A percentile compares a stretch with the other conserved stretches of the same genome.
Conservation (phyloP, 2,113 vertebrate genomes). For the Peromyscus maniculatus region DNA sequence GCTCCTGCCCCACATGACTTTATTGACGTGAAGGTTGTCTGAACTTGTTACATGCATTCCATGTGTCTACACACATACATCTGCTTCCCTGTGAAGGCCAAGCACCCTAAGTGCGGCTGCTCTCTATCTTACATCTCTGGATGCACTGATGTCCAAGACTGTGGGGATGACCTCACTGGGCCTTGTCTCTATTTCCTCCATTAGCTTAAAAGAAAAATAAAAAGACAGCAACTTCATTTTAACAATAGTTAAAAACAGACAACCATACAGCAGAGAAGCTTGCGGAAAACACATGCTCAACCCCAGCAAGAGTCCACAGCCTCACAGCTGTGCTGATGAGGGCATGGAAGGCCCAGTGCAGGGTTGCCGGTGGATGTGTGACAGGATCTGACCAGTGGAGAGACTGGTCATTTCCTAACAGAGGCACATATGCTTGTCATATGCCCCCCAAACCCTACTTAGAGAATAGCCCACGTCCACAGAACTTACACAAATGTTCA, state of each 20-base stretch:
- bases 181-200: background rate
- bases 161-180: background rate
- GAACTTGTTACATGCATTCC: background rate
- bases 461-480: background rate
- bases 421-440: background rate
- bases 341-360: rapidly evolving
- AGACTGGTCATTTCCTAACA: background rate
- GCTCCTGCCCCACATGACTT: background rate
- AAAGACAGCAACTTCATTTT: background rate
- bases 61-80: background rate
- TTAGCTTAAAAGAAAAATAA: background rate
- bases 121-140: background rate
- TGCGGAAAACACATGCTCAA: too few species aligned
- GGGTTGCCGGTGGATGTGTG: too few species aligned
- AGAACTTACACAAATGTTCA: background rate
- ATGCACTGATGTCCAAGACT: rapidly evolving
- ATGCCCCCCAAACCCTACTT: background rate
- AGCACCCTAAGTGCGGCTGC: background rate
- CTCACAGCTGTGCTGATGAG: rapidly evolving
- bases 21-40: background rate
- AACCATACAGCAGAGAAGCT: background rate
- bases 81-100: background rate
- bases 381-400: background rate
- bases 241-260: background rate
- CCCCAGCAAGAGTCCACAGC: rapidly evolving